Conservation (phyloP, 1,140 invertebrate species). For the Drosophila aff. region DNA sequence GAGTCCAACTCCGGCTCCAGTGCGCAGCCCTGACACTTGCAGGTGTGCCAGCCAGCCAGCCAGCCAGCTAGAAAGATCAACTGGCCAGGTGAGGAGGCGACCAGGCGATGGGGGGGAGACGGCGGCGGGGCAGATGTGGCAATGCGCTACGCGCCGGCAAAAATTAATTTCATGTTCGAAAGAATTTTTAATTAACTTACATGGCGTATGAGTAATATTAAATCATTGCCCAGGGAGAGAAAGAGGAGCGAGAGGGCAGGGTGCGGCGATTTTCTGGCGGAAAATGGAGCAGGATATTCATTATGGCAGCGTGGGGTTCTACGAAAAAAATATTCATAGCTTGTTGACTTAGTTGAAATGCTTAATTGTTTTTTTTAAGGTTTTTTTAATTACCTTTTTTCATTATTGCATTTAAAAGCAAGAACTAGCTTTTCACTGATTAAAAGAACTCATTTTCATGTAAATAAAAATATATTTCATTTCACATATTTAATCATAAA, state of each 20-base stretch:
- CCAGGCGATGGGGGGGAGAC: no score
- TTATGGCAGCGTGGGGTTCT: background rate
- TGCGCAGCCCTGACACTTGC: conserved; percentile 75
- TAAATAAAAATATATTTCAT: no score
- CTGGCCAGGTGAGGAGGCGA: conserved; percentile 5
- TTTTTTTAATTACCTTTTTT: no score
- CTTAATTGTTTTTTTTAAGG: background rate
- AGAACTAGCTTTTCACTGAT: background rate
- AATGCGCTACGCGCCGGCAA: conserved; percentile 55
- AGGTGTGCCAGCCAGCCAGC: conserved; percentile 67
- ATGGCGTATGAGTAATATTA: conserved; percentile 67
- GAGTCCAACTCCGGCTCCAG: conserved; percentile 44
- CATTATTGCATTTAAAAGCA: background rate
- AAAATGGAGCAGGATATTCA: conserved; percentile 14
- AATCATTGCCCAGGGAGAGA: conserved; percentile 35
- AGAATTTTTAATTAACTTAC: conserved; percentile 76
- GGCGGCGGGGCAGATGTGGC: conserved; percentile 9
- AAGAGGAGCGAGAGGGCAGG: background rate
- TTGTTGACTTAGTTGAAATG: background rate
- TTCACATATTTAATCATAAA: no score
- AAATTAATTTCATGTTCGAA: conserved; percentile 65
- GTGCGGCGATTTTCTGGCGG: conserved; percentile 1
- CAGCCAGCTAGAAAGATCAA: conserved; percentile 53
- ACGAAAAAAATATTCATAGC: background rate
- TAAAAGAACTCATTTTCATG: background rate